These are phyloP conservation scores for Salvelinus sp. DNA, from an alignment of 2,113 vertebrate genomes.

Conservation along the genomic window DNA sequence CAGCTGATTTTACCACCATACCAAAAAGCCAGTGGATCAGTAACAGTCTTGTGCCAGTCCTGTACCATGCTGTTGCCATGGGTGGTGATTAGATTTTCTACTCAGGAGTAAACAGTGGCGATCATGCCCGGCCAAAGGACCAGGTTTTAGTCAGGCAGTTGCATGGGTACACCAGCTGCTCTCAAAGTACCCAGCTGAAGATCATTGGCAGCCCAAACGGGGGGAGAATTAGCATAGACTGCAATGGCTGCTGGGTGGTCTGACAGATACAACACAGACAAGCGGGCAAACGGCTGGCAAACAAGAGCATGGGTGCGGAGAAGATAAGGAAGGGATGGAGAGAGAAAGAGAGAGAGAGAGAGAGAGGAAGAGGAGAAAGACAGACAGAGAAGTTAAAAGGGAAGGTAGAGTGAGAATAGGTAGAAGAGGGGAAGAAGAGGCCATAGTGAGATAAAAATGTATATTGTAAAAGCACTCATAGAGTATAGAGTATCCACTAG, in stretches of 20 bases:
- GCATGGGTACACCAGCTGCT: slow-evolving; percentile 65
- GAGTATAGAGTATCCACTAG: slow-evolving; percentile 23
- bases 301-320: slow-evolving; percentile 27
- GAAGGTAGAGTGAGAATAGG: background rate
- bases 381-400: background rate
- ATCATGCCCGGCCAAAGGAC: slow-evolving; percentile 59
- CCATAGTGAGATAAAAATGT: background rate
- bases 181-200: slow-evolving; percentile 57
- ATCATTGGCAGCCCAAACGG: slow-evolving; percentile 48
- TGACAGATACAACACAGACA: slow-evolving; percentile 62
- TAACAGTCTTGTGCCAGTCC: slow-evolving; percentile 22
- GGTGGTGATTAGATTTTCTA: slow-evolving; percentile 46
- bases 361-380: slow-evolving; percentile 15
- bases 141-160: slow-evolving; percentile 54
- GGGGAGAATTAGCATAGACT: slow-evolving; percentile 65
- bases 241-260: slow-evolving; percentile 56
- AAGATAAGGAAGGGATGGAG: slow-evolving; percentile 1
- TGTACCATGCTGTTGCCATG: background rate
- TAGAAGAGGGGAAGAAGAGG: background rate
- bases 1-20: background rate
- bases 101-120: slow-evolving; percentile 29
- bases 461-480: background rate
- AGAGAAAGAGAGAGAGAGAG: background rate
- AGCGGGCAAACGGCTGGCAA: slow-evolving; percentile 56
- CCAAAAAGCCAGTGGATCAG: slow-evolving; percentile 6